A percentile compares a stretch with the other conserved stretches of the same genome.
Conservation (phyloP, 2,888 invertebrate genomes). For the Sphinx pinastri region DNA sequence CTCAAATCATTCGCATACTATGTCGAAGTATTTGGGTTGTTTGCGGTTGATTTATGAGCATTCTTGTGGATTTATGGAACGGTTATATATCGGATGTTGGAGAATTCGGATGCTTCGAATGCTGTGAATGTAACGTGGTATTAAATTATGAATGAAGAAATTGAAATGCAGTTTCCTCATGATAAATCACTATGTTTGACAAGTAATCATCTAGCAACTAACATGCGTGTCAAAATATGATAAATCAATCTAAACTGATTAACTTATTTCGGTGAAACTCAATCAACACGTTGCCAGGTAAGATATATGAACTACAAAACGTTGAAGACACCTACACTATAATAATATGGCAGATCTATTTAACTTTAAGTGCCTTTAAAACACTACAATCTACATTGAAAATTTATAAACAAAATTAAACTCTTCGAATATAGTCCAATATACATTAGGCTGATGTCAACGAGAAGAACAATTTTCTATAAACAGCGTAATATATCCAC, state of each 20-base stretch:
- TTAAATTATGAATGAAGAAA: neutral
- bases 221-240: too few relatives aligned
- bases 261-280: too few relatives aligned
- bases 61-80: constrained; percentile 27
- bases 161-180: neutral
- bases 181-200: too few relatives aligned
- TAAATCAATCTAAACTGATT: too few relatives aligned
- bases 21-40: constrained; percentile 36
- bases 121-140: neutral
- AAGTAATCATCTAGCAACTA: too few relatives aligned
- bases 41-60: constrained; percentile 32
- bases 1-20: constrained; percentile 43
- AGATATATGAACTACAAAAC: too few relatives aligned
- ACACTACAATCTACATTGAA: neutral
- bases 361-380: too few relatives aligned
- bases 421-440: neutral
- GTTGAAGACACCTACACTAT: too few relatives aligned
- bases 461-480: neutral
- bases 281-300: too few relatives aligned
- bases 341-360: too few relatives aligned
- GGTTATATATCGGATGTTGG: constrained; percentile 3
- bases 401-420: neutral
- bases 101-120: neutral
- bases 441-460: neutral
- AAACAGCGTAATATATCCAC: neutral